Evolutionary conservation across 2,113 vertebrate genomes (phyloP).

Genomic region (Diadophis punctatus): DNA sequence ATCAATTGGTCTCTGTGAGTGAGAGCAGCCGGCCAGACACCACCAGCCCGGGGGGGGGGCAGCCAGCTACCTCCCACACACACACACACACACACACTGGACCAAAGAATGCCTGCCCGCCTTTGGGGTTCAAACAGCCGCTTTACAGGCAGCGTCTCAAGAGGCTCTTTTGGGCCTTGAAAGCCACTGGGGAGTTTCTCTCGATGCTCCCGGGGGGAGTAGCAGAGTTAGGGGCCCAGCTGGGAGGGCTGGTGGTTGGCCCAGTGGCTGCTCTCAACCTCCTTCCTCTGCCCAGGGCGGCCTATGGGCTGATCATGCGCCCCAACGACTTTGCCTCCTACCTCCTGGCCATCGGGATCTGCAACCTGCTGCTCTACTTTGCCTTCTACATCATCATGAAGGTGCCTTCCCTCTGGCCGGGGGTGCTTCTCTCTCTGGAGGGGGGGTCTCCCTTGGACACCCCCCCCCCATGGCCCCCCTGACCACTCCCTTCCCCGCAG

Average conservation of each 20-base stretch:
- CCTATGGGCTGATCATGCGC: slow-evolving; percentile 86
- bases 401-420: slow-evolving; percentile 57
- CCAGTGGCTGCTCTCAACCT: background rate
- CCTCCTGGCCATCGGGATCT: slow-evolving; percentile 95
- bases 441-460: too few relatives aligned
- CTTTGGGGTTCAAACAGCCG: background rate
- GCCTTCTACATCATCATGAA: slow-evolving; percentile 99
- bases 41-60: background rate
- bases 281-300: slow-evolving; percentile 71
- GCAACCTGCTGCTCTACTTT: slow-evolving; percentile 96
- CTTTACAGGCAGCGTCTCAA: background rate
- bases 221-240: background rate
- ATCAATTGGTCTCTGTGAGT: slow-evolving; percentile 99
- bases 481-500: slow-evolving; percentile 27
- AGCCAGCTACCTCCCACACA: background rate
- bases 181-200: background rate
- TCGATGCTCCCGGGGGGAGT: background rate
- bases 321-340: slow-evolving; percentile 98
- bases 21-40: background rate
- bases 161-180: background rate
- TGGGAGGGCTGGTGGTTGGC: background rate
- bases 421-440: background rate
- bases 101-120: background rate
- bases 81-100: too few relatives aligned
- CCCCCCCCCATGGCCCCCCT: background rate